A percentile compares a stretch with the other conserved stretches of the same genome.
Conservation (phyloP, 2,797 vertebrate genomes). For the Channa striata region DNA sequence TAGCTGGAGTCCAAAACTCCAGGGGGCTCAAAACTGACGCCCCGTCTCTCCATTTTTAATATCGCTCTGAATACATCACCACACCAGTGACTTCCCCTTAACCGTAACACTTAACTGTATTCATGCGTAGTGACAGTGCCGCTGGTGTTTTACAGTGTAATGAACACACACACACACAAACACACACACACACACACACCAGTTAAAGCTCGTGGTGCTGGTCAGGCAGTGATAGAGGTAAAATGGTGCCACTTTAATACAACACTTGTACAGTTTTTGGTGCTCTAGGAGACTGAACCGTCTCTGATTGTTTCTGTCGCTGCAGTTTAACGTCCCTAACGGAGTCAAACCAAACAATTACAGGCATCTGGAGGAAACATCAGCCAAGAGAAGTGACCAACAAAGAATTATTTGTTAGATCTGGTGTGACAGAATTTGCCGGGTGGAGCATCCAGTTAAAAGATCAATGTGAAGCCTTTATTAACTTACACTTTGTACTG, state of each 20-base stretch:
- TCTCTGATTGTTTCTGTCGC: constrained; percentile 69
- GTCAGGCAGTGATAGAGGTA: constrained; percentile 58
- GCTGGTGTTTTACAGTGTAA: constrained; percentile 50
- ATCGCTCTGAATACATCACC: constrained; percentile 39
- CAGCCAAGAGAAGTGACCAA: constrained; percentile 9
- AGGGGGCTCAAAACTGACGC: constrained; percentile 42
- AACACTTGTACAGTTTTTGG: constrained; percentile 66
- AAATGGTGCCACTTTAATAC: constrained; percentile 70
- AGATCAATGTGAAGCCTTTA: neutral
- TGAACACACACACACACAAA: constrained; percentile 43
- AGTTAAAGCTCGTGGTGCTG: constrained; percentile 71
- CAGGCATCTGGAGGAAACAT: constrained; percentile 27
- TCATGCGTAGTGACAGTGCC: constrained; percentile 48
- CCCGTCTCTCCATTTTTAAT: constrained; percentile 52
- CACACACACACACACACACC: constrained; percentile 28
- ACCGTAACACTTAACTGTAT: constrained; percentile 51
- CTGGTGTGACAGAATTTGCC: neutral
- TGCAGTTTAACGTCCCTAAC: constrained; percentile 43
- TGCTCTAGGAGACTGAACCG: constrained; percentile 67
- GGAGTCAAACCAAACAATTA: constrained; percentile 28
- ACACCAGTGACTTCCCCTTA: constrained; percentile 53
- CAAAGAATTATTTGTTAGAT: neutral
- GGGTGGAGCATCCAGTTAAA: neutral
- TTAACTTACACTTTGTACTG: neutral
- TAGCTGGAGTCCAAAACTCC: constrained; percentile 60